Evolutionary conservation across 1,140 invertebrate genomes (phyloP).

Genomic region (Drosophila truncata): DNA sequence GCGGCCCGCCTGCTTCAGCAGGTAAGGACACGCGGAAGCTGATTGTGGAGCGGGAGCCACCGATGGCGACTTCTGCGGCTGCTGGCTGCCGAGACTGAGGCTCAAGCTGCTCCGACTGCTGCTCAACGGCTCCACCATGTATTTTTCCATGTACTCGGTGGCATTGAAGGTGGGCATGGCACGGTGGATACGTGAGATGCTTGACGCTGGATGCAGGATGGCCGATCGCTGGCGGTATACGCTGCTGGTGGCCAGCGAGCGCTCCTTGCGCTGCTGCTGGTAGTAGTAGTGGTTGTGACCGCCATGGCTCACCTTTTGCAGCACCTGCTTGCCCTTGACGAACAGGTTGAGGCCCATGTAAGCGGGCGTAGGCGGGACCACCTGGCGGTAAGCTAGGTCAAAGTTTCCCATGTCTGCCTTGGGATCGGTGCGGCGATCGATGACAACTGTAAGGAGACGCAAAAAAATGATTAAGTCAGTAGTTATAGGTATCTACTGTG

Average conservation of each 20-base stretch:
- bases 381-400: constrained; percentile 92
- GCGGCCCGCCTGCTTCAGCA: constrained; percentile 69
- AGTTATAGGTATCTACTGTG: background rate
- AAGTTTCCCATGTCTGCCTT: constrained; percentile 94
- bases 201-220: constrained; percentile 54
- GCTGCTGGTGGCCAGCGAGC: constrained; percentile 67
- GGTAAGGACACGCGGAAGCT: constrained; percentile 53
- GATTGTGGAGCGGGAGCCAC: constrained; percentile 12
- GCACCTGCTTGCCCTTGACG: constrained; percentile 81
- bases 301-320: constrained; percentile 63
- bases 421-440: constrained; percentile 92
- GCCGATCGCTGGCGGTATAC: constrained; percentile 71
- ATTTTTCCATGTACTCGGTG: constrained; percentile 81
- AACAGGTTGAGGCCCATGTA: constrained; percentile 89
- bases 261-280: constrained; percentile 68
- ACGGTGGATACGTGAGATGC: constrained; percentile 69
- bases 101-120: constrained; percentile 73
- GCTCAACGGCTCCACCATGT: constrained; percentile 70
- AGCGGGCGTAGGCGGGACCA: constrained; percentile 91
- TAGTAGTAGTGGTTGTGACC: constrained; percentile 64
- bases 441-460: constrained; percentile 89
- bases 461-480: background rate
- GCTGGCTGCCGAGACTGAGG: constrained; percentile 61
- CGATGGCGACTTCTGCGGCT: constrained; percentile 38
- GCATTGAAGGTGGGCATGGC: constrained; percentile 84